Evolutionary conservation across 2,888 invertebrate species (phyloP), one percentile per base, ranked within the genome.

Genomic region (Cephalotes varians): DNA sequence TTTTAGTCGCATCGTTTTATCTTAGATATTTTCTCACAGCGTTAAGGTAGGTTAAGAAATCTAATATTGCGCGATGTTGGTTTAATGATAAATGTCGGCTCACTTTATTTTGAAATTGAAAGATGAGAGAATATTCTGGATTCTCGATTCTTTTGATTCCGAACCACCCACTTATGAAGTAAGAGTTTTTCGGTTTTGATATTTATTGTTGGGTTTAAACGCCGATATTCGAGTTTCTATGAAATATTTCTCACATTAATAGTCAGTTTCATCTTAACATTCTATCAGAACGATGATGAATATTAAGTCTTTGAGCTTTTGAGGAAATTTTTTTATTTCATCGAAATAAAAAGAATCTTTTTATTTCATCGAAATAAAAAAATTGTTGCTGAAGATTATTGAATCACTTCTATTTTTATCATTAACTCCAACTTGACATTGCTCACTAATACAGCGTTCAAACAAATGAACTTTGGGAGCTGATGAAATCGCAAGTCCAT

Each of bases 1-100:
- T 83, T 86, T 85, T 79, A 83, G 77, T 84, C 76, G 73, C 76
- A 56, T 62, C 77, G 79, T 82, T 85, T 83, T 60, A 56, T 85
- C 74, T 74, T 85, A 87, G 60, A 72, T 21, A 84, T 80, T 79
- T 86, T 89, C 80, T 71, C 64, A 73, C 77, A 81, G 77, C 65
- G 67, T 64, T 73, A 84, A 71, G 37, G 4, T 87, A 86, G 85
- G 58, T 28, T 54, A 65, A 74, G 65, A 65, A 67, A 65, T 76
- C 9, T 28, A 58, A 21, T n/a, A 40, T 12, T 15, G 10, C 62
- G 37, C 5, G 15, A 49, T 60, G 9, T 49, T 25, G n/a, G 37
- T 64, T 18, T 7, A 47, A 18, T 6, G 31, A 25, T 25, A 21
- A 62, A 58, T 18, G 6, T 31, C 21, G 72, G 10, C 58, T 72